phyloP scores from a whole-genome alignment of 2,113 vertebrate genomes.

The Noctilio leporinus region DNA sequence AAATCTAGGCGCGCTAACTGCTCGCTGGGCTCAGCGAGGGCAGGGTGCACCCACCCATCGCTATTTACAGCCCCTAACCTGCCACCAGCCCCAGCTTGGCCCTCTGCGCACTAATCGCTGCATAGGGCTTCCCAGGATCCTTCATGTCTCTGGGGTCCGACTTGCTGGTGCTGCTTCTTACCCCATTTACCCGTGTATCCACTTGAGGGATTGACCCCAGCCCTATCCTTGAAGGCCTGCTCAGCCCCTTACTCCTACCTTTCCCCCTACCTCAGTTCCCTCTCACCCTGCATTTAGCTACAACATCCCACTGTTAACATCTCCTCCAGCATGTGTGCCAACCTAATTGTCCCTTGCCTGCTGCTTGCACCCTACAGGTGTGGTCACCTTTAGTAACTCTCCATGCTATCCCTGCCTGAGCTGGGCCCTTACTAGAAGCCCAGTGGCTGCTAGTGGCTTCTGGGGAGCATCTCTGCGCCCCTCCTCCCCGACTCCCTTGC shows the following conservation, averaged over 20 bases:
- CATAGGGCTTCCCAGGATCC: not conserved
- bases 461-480: not conserved
- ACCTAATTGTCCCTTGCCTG: not conserved
- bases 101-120: constrained; percentile 26
- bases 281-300: not conserved
- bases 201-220: not conserved
- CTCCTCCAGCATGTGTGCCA: constrained; percentile 24
- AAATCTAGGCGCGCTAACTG: constrained; percentile 79
- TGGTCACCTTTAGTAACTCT: not conserved
- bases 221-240: not conserved
- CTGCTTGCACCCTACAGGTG: not conserved
- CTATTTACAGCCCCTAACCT: constrained; percentile 53
- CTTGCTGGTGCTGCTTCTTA: constrained; percentile 1
- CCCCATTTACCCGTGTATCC: not conserved
- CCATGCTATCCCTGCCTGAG: not conserved
- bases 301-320: not conserved
- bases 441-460: not conserved
- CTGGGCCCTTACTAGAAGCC: not conserved
- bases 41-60: constrained; percentile 36
- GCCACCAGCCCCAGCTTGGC: constrained; percentile 50
- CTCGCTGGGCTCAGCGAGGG: constrained; percentile 57
- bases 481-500: not conserved
- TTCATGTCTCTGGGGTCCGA: not conserved
- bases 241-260: not conserved
- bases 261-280: not conserved